Conservation (phyloP, 2,888 invertebrate species). For the Lasioglossum morio region DNA sequence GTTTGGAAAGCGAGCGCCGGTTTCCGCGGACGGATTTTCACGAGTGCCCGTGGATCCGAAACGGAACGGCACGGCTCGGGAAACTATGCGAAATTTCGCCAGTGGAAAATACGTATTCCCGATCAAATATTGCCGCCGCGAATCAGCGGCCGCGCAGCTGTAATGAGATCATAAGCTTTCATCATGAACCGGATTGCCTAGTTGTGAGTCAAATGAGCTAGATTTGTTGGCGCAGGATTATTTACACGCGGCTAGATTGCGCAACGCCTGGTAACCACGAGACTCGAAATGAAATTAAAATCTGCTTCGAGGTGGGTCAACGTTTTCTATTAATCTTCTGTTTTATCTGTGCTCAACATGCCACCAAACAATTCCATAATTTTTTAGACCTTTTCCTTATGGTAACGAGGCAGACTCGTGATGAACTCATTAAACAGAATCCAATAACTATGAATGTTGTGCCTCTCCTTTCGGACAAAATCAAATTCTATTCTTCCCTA, state of each 20-base stretch:
- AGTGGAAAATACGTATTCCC: conserved; percentile 34
- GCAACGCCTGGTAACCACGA: background rate
- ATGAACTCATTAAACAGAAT: background rate
- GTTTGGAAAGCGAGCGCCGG: conserved; percentile 44
- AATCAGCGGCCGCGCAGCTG: conserved; percentile 17
- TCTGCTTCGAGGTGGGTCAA: background rate
- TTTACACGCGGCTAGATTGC: conserved; percentile 15
- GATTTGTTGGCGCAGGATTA: conserved; percentile 20
- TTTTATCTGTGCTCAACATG: background rate
- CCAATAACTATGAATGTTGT: background rate
- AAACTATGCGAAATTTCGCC: conserved; percentile 14
- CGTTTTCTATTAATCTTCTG: background rate
- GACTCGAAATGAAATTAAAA: background rate
- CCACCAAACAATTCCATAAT: background rate
- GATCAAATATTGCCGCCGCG: conserved; percentile 44
- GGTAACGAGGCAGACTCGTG: background rate
- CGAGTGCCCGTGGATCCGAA: conserved; percentile 6
- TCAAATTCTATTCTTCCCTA: background rate
- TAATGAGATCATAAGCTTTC: conserved; percentile 49
- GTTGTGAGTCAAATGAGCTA: conserved; percentile 19
- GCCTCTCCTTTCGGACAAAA: background rate
- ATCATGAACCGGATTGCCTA: conserved; percentile 35
- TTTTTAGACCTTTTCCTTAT: background rate
- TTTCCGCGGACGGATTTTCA: conserved; percentile 22
- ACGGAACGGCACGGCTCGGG: background rate